Evolutionary conservation across 2,797 vertebrate genomes (phyloP), one percentile per base, ranked within the genome.

Genomic region (Gymnodraco acuticeps): DNA sequence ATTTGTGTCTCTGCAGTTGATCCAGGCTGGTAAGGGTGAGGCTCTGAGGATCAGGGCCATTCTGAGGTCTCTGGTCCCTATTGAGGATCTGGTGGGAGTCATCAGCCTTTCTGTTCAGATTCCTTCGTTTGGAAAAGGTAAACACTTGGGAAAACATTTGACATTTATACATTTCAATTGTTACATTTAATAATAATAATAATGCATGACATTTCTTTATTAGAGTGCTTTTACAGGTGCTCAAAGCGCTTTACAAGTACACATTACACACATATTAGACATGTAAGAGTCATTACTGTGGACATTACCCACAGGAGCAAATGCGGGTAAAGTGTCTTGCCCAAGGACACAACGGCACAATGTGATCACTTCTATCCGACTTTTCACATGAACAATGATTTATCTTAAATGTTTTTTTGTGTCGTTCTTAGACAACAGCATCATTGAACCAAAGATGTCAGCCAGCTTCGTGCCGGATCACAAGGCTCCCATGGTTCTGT

Each of bases 381-480:
- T 31, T 51, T 58, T 7, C 5, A n/a, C 50, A 47, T 33, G 76
- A 6, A 59, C 68, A 27, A n/a, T 60, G 2, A 27, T 70, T 31
- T 70, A 7, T 48, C 46, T 1, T 4, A 38, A 68, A 54, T 65
- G 7, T 75, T 64, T 84, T 54, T 72, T 38, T 1, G 12, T 69
- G 11, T 76, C 43, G 0, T 65, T 73, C 48, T 19, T 64, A 98
- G 97, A 98, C 27, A 97, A 96, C 76, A 96, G 93, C 58, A 93
- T 95, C 50, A 94, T 98, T n/a, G 96, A 99, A 85, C 97, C 98
- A 23, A 97, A 97, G 87, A 98, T 99, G 98, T 97, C 96, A 0
- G 97, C 97, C 17, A 98, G 97, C 88, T 99, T 99, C 38, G 97
- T 97, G 33, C 98, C 97, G 0, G 97, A 99, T 82, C 98, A 99